phyloP scores from a whole-genome alignment of 2,113 vertebrate species.

The Capra hircus region DNA sequence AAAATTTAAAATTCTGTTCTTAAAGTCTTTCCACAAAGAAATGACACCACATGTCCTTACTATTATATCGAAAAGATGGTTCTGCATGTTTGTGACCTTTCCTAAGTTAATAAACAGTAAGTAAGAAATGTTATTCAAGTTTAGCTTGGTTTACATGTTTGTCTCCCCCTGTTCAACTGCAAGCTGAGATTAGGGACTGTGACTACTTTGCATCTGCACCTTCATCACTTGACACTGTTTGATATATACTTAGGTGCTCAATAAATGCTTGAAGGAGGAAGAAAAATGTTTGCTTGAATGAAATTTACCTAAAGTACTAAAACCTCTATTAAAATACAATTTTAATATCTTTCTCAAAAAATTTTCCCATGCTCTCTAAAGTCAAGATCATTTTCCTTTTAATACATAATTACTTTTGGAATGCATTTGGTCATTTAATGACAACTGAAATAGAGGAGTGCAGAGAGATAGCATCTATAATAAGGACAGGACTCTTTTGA shows the following conservation, averaged over 20 bases:
- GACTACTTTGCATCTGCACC: neutral
- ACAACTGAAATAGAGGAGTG: slow-evolving; percentile 9
- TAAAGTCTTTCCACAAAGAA: neutral
- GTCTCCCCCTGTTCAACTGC: neutral
- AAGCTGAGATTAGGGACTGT: neutral
- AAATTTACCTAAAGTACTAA: neutral
- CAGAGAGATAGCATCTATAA: neutral
- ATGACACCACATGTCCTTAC: neutral
- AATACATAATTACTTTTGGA: neutral
- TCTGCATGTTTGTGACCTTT: neutral
- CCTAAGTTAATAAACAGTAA: neutral
- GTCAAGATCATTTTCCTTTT: neutral
- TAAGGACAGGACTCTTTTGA: slow-evolving; percentile 53
- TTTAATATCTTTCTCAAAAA: neutral
- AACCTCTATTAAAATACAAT: neutral
- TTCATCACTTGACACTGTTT: neutral
- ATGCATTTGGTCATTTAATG: neutral
- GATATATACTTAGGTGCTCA: neutral
- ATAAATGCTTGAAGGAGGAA: neutral
- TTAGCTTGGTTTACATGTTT: neutral
- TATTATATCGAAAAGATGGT: neutral
- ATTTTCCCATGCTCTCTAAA: neutral
- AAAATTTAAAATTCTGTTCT: slow-evolving; percentile 18
- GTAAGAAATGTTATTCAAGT: neutral
- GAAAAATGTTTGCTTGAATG: neutral